Percentiles rank a stretch among this genome's conserved stretches.
phyloP scores from a whole-genome alignment of 2,888 invertebrate genomes.

The Flexamia atlantica region DNA sequence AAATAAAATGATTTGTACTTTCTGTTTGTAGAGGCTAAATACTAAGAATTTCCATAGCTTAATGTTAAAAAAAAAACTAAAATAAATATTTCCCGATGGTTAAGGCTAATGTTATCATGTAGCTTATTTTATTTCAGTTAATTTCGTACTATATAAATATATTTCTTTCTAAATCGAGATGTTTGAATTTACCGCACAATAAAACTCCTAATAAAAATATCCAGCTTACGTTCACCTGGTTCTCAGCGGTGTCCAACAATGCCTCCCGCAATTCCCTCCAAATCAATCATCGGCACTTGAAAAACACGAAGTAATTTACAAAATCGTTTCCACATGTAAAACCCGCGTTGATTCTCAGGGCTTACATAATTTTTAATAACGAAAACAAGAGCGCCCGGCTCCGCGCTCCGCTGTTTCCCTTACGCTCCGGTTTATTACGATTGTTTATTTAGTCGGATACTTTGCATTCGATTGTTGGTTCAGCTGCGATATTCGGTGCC shows the following conservation, averaged over 20 bases:
- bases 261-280: not conserved
- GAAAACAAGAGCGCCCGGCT: slow-evolving; percentile 46
- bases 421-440: slow-evolving; percentile 55
- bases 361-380: slow-evolving; percentile 59
- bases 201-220: too few species aligned
- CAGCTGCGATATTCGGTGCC: slow-evolving; percentile 40
- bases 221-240: too few species aligned
- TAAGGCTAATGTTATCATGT: too few species aligned
- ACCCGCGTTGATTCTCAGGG: slow-evolving; percentile 47
- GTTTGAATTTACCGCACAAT: too few species aligned
- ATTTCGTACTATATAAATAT: too few species aligned
- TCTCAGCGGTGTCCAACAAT: not conserved
- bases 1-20: too few species aligned
- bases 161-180: too few species aligned
- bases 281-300: not conserved
- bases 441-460: slow-evolving; percentile 58
- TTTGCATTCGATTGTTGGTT: slow-evolving; percentile 58
- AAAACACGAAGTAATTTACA: slow-evolving; percentile 20
- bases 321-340: not conserved
- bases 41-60: too few species aligned
- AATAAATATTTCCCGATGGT: too few species aligned
- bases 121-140: too few species aligned
- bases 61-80: too few species aligned
- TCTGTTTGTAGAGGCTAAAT: too few species aligned
- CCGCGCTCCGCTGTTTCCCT: slow-evolving; percentile 44